These are phyloP conservation scores for Sander vitreus DNA, from an alignment of 2,113 vertebrate species.

Conservation along the genomic window DNA sequence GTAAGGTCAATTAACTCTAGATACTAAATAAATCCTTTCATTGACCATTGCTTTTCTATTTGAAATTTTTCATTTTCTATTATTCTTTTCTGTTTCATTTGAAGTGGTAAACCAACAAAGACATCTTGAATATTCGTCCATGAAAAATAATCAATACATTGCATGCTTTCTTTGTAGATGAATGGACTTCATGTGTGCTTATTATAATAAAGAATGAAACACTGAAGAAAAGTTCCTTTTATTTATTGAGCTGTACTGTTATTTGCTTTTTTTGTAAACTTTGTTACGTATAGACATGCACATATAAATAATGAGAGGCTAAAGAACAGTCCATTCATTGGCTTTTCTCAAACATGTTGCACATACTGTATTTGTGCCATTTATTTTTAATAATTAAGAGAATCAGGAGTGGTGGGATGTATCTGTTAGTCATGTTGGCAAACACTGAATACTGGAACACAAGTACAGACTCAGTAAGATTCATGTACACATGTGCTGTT, in stretches of 20 bases:
- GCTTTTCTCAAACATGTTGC: not conserved
- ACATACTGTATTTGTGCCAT: not conserved
- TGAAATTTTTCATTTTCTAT: not conserved
- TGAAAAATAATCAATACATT: not conserved
- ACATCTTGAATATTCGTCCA: not conserved
- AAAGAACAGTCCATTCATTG: not conserved
- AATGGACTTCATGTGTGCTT: not conserved
- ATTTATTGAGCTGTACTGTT: not conserved
- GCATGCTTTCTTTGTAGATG: constrained; percentile 36
- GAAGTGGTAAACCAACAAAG: not conserved
- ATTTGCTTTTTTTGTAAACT: not conserved
- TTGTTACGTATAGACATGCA: not conserved
- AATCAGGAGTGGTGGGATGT: not conserved
- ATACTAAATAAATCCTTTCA: not conserved
- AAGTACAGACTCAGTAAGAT: not conserved
- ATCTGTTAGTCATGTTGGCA: not conserved
- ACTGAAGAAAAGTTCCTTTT: not conserved
- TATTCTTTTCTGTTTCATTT: not conserved
- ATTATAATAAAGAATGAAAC: constrained; percentile 45
- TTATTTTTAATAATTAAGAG: not conserved
- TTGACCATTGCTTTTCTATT: not conserved
- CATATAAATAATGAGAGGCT: not conserved
- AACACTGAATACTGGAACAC: not conserved
- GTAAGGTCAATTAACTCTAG: not conserved
- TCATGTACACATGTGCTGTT: not conserved